Percentiles rank a stretch among this genome's conserved stretches.
phyloP scores from a whole-genome alignment of 2,113 vertebrate genomes.

The Phylloscopus trochilus region DNA sequence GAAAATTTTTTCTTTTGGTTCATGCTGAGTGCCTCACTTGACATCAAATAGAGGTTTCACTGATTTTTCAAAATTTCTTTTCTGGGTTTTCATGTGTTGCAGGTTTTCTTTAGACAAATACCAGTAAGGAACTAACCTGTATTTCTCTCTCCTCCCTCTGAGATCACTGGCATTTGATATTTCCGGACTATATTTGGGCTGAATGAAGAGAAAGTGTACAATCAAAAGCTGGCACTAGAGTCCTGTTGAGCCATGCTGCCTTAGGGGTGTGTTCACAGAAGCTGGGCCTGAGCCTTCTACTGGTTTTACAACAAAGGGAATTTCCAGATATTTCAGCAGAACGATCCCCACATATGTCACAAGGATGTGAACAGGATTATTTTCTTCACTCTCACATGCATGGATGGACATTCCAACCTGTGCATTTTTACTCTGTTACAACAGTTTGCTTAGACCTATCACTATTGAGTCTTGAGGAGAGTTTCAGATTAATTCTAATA shows the following conservation, averaged over 20 bases:
- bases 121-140: not conserved
- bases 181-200: not conserved
- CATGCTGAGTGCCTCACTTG: not conserved
- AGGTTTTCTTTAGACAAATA: not conserved
- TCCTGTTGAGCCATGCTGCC: not conserved
- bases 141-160: not conserved
- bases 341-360: accelerated
- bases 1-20: not conserved
- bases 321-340: not conserved
- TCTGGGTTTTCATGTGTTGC: not conserved
- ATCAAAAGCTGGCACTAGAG: not conserved
- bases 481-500: not conserved
- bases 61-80: not conserved
- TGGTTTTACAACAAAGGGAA: slow-evolving; percentile 1
- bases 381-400: not conserved
- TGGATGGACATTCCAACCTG: not conserved
- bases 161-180: not conserved
- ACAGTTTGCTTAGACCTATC: not conserved
- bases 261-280: not conserved
- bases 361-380: not conserved
- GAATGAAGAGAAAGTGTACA: not conserved
- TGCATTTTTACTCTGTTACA: not conserved
- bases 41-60: not conserved
- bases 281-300: not conserved
- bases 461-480: not conserved